Base-by-base conservation (phyloP, 2,888 invertebrate genomes). In the Arenicola marina region DNA sequence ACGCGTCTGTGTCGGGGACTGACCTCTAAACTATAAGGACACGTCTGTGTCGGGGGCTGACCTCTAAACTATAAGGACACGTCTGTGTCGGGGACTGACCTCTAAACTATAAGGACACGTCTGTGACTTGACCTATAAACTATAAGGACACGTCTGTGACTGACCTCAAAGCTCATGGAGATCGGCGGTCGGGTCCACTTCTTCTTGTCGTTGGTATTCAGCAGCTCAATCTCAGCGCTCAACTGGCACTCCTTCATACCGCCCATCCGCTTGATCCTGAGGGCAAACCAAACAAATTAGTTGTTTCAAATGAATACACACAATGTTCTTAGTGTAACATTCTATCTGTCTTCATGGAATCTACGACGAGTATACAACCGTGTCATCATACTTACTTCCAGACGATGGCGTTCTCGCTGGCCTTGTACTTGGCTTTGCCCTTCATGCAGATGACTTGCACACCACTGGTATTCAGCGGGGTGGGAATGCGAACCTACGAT, bases 141-240 rank as follows among this genome's bases (percentile, higher is more conserved):
- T n/a, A n/a, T n/a, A n/a, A n/a, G n/a, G n/a, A n/a, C n/a, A n/a
- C n/a, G n/a, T n/a, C n/a, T n/a, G n/a, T n/a, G n/a, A n/a, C 74
- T 67, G 73, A 88, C 89, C 87, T 99, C 99, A 84, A 99, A 99
- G 85, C 96, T 98, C 98, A 99, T 99, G 1, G 99, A 99, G 80
- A 99, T 99, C 53, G 99, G 99, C 29, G 99, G 99, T 51, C 99
- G 88, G 24, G 99, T 99, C 99, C 99, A 99, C 84, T 99, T 99
- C 87, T 99, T 99, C 69, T 86, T 85, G 15, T 95, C 96, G 79
- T 96, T 98, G 0, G 99, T 98, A 85, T 96, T 96, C 66, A 99
- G 87, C 44, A 99, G 86, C 84, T 99, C 99, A 59, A 99, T 99
- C 87, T 99, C 99, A 0, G 99, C 99, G 0, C 98, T 99, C 44